A percentile compares a stretch with the other conserved stretches of the same genome.
These are phyloP conservation scores for Acholoe squamosa DNA, from an alignment of 2,888 invertebrate genomes.

Conservation along the genomic window DNA sequence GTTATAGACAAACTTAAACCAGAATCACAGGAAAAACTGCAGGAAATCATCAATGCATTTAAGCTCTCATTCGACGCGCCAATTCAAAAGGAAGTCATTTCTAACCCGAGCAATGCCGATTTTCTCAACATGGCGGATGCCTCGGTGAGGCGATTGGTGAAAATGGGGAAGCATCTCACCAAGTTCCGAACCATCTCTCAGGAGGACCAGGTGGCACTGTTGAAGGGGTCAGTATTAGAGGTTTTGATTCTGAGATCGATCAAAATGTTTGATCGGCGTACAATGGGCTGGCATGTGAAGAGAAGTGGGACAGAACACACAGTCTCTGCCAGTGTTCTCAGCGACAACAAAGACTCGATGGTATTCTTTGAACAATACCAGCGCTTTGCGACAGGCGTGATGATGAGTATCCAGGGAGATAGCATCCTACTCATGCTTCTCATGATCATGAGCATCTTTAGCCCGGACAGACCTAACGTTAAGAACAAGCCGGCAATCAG, in stretches of 20 bases:
- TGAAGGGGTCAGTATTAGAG: conserved; percentile 79
- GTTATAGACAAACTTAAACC: conserved; percentile 58
- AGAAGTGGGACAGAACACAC: conserved; percentile 64
- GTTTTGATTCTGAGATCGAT: conserved; percentile 80
- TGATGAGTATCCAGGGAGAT: conserved; percentile 77
- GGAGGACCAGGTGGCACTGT: conserved; percentile 93
- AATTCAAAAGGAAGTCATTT: conserved; percentile 69
- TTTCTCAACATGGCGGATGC: conserved; percentile 81
- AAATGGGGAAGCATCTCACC: conserved; percentile 88
- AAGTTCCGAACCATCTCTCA: conserved; percentile 96
- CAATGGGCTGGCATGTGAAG: conserved; percentile 76
- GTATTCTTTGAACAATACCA: conserved; percentile 79
- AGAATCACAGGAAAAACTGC: conserved; percentile 40
- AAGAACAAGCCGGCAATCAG: conserved; percentile 71
- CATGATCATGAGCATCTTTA: conserved; percentile 78
- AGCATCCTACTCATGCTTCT: conserved; percentile 78
- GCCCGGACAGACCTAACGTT: conserved; percentile 76
- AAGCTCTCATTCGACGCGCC: conserved; percentile 69
- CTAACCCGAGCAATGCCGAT: conserved; percentile 76
- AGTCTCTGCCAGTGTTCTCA: conserved; percentile 76
- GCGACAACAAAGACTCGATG: conserved; percentile 74
- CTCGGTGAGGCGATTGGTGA: conserved; percentile 86
- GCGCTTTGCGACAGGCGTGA: conserved; percentile 77
- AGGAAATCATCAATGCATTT: conserved; percentile 68
- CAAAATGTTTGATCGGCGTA: conserved; percentile 77